Base-by-base conservation (phyloP, 2,888 invertebrate species). In the Tetrapedia diversipes region DNA sequence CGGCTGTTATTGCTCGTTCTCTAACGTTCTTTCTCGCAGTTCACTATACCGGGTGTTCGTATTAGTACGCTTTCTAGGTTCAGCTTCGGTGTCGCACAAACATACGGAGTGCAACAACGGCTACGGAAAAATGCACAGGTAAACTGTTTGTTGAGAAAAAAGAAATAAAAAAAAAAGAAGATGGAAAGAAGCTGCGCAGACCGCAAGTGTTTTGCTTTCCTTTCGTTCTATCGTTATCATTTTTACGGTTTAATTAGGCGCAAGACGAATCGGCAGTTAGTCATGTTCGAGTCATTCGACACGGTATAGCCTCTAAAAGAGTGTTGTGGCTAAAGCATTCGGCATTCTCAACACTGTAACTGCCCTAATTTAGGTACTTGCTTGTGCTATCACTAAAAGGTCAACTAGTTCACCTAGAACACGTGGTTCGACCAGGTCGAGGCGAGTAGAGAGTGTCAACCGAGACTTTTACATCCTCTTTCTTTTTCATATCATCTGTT, bases 311-410 rank as follows among this genome's bases (percentile, higher is more conserved):
- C 19, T 29, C 41, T 53, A 53, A 53, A 49, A n/a, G n/a, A n/a
- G n/a, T n/a, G n/a, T n/a, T 75, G 74, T 76, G 39, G 84, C 86
- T 88, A 86, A 89, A 89, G 89, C 90, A 88, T 90, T 90, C 88
- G 85, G 84, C 90, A 90, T 90, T 90, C 90, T 84, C 87, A 89
- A 87, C 85, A 86, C 86, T 83, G 84, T 81, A 82, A 83, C 67
- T 81, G 81, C 80, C 82, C 83, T 86, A 84, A 41, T 19, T 65
- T 56, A 47, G 76, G 60, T 86, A 77, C 77, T 85, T 83, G 84
- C 84, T 81, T 61, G 80, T 80, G 80, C 82, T 82, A 80, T 80
- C 41, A n/a, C 80, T 82, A 82, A 71, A n/a, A n/a, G n/a, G n/a
- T 77, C 65, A 79, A 71, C 74, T 80, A 82, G 34, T 53, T 70